Evolutionary conservation across 1,140 invertebrate species (phyloP), one percentile per base, ranked within the genome.

Genomic region (Sesamia nonagrioides): DNA sequence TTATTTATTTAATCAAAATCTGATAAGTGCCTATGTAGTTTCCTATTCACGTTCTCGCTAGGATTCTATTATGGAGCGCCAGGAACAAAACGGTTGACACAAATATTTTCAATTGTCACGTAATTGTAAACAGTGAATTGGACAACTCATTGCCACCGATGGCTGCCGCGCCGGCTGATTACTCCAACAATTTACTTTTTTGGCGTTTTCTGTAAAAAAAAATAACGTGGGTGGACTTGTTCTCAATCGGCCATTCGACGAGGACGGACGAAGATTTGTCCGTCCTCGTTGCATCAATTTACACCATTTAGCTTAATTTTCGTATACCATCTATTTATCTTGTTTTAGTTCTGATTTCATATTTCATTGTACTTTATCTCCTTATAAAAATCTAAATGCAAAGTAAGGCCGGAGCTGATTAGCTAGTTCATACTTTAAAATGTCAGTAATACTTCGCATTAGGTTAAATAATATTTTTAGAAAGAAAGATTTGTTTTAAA

Each of bases 131-230:
- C 18, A 68, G 21, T 68, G 6, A 71, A 54, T 71, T 71, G 48
- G 48, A 37, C 27, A 52, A 52, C 48, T 71, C 68, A 71, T 71
- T 71, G 68, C 45, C 68, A 71, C 48, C n/a, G 11, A 33, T 21
- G 7, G 27, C 15, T 6, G n/a, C 48, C 11, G 45, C 45, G 40
- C 4, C 13, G 13, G 45, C 11, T 15, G 21, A 35, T 52, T 71
- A 54, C 45, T 9, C 48, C 48, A 71, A 71, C 68, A 71, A 35
- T 71, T 54, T 71, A 71, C 45, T 54, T 71, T 71, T 71, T 71
- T 71, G 68, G 68, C 13, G 48, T 71, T 71, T 9, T 37, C 6
- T 35, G 48, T 54, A 50, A 35, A 50, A 54, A 52, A 48, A n/a
- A n/a, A n/a, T 37, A 71, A 7, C 68, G 68, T 71, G 33, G 48